phyloP scores from a whole-genome alignment of 2,888 invertebrate species.

The Linyphia triangularis region DNA sequence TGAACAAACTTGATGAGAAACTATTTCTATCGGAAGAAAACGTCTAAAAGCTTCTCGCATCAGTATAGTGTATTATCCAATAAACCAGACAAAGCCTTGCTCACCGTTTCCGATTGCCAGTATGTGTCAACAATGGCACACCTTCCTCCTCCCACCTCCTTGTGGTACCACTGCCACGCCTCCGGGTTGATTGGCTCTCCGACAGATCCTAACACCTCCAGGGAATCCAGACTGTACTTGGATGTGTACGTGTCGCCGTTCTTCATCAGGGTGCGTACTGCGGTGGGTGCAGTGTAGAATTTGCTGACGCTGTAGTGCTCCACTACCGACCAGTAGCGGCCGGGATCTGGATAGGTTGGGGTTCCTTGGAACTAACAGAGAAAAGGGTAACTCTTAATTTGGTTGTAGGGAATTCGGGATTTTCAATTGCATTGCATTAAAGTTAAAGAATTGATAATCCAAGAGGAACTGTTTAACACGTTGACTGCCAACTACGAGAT shows the following conservation, averaged over 20 bases:
- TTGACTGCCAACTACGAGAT: no score
- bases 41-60: neutral
- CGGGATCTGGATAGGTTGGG: constrained; percentile 80
- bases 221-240: constrained; percentile 85
- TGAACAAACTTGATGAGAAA: no score
- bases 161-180: constrained; percentile 97
- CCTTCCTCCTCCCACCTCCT: constrained; percentile 80
- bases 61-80: neutral
- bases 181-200: constrained; percentile 99
- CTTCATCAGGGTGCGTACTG: constrained; percentile 81
- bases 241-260: constrained; percentile 80
- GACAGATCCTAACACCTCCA: constrained; percentile 94
- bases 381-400: no score
- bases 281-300: constrained; percentile 82
- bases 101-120: constrained; percentile 98
- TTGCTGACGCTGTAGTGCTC: constrained; percentile 81
- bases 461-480: no score
- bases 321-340: constrained; percentile 82
- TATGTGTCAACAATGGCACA: constrained; percentile 97
- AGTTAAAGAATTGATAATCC: no score
- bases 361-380: constrained; percentile 81
- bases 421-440: no score
- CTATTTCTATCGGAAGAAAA: neutral
- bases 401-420: no score
- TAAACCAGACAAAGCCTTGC: constrained; percentile 49